phyloP scores from a whole-genome alignment of 2,888 invertebrate genomes.

The Tachina lurida region DNA sequence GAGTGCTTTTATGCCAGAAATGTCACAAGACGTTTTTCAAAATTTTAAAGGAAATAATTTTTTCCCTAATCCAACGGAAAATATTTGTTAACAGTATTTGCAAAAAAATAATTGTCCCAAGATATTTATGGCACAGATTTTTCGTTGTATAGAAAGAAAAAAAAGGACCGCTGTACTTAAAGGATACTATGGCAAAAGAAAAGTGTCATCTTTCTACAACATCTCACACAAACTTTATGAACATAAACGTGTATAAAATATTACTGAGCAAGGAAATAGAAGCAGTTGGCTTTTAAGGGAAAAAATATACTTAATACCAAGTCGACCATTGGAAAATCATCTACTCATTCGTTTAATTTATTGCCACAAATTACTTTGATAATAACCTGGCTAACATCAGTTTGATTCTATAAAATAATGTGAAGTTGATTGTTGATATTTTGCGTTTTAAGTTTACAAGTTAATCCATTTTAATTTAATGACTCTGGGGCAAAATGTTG shows the following conservation, averaged over 20 bases:
- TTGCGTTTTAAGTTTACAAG: conserved; percentile 5
- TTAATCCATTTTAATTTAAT: conserved; percentile 40
- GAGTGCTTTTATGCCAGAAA: background rate
- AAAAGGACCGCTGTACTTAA: conserved; percentile 22
- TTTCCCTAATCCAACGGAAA: conserved; percentile 10
- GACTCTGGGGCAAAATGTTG: conserved; percentile 3
- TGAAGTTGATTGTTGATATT: background rate
- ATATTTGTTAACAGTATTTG: conserved; percentile 11
- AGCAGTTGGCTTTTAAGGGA: background rate
- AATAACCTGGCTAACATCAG: conserved; percentile 11
- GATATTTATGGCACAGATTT: conserved; percentile 45
- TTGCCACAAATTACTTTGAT: conserved; percentile 53
- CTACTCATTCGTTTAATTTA: conserved; percentile 65
- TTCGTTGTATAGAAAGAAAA: conserved; percentile 27
- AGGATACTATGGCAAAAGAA: background rate
- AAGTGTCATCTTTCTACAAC: background rate
- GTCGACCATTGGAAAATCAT: conserved; percentile 46
- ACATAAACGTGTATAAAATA: background rate
- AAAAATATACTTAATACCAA: conserved; percentile 38
- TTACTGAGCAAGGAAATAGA: background rate
- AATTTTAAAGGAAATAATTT: conserved; percentile 1
- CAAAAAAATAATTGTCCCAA: conserved; percentile 28
- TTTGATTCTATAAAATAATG: background rate
- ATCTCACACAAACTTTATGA: background rate
- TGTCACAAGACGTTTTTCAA: background rate